Percentiles rank a stretch among this genome's conserved stretches.
phyloP scores from a whole-genome alignment of 2,888 invertebrate genomes.

The Conchocele bisecta region DNA sequence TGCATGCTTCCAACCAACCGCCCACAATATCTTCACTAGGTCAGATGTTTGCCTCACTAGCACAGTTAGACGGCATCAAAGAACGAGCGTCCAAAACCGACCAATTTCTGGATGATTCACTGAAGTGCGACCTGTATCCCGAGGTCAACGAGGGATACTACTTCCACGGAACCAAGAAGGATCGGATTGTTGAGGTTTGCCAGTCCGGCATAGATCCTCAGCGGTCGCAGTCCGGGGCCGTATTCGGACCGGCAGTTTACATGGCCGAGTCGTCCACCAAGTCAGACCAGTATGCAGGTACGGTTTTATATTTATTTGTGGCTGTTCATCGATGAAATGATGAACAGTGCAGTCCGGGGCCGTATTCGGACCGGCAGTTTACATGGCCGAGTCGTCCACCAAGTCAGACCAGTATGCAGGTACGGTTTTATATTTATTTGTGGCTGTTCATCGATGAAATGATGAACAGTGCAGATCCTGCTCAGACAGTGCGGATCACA shows the following conservation, averaged over 20 bases:
- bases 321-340: no score
- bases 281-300: slow-evolving; percentile 72
- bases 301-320: no score
- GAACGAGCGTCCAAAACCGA: slow-evolving; percentile 24
- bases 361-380: slow-evolving; percentile 63
- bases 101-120: slow-evolving; percentile 4
- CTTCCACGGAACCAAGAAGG: slow-evolving; percentile 65
- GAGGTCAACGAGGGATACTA: slow-evolving; percentile 68
- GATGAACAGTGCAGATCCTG: no score
- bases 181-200: slow-evolving; percentile 39
- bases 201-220: slow-evolving; percentile 61
- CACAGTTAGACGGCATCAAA: neutral
- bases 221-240: slow-evolving; percentile 43
- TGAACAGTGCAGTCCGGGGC: no score
- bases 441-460: no score
- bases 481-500: no score
- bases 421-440: slow-evolving; percentile 19
- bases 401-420: slow-evolving; percentile 73
- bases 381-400: slow-evolving; percentile 68
- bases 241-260: slow-evolving; percentile 65
- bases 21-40: slow-evolving; percentile 6
- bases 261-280: slow-evolving; percentile 70
- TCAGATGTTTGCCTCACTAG: slow-evolving; percentile 17
- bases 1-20: no score
- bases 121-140: slow-evolving; percentile 33